phyloP scores from a whole-genome alignment of 1,140 invertebrate genomes.

The Hetaerina americana region DNA sequence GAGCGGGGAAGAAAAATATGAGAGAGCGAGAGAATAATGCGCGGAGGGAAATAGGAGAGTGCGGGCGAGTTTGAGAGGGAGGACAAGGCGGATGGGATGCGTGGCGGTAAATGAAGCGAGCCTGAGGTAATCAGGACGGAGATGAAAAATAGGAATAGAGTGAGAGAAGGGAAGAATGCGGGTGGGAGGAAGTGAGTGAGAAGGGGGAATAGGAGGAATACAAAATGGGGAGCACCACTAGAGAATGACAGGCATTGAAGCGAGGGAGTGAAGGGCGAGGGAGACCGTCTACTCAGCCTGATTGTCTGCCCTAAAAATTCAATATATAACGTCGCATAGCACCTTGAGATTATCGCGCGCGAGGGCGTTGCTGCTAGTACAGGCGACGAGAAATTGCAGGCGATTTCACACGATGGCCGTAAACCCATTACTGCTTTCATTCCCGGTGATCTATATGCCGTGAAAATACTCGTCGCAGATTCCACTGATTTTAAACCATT shows the following conservation, averaged over 20 bases:
- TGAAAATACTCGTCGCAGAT: no score
- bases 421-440: no score
- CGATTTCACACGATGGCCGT: no score
- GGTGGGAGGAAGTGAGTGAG: neutral
- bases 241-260: neutral
- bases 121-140: neutral
- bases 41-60: neutral
- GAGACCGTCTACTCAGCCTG: neutral
- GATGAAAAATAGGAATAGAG: neutral
- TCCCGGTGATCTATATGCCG: no score
- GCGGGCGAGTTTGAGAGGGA: neutral
- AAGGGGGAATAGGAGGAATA: neutral
- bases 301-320: neutral
- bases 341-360: neutral
- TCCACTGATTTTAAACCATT: no score
- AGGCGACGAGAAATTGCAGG: neutral
- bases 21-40: neutral
- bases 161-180: neutral
- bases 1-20: neutral
- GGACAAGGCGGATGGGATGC: neutral
- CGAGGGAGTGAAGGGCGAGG: neutral
- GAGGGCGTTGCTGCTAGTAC: neutral
- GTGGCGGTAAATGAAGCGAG: neutral
- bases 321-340: neutral
- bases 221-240: neutral